Conservation (phyloP, 2,888 invertebrate species). For the Piscicola geometra region DNA sequence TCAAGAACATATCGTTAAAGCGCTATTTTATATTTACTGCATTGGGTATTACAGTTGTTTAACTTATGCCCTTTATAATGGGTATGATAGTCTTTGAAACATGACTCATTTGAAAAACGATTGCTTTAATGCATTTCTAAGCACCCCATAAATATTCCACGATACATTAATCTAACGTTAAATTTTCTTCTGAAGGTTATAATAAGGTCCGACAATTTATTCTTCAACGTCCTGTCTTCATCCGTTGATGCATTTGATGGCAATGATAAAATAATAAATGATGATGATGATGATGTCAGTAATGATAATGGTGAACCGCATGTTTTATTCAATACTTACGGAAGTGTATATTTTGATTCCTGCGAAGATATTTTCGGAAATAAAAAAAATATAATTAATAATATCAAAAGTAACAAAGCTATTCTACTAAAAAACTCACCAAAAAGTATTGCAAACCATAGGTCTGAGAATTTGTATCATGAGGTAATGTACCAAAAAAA, state of each 20-base stretch:
- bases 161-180: too few species aligned
- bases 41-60: too few species aligned
- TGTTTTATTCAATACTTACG: not conserved
- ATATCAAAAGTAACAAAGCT: not conserved
- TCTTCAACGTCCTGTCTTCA: constrained; percentile 18
- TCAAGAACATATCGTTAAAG: too few species aligned
- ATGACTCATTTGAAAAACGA: too few species aligned
- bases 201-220: constrained; percentile 22
- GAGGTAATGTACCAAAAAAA: not conserved
- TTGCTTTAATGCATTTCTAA: too few species aligned
- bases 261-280: too few species aligned
- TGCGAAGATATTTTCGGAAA: constrained; percentile 1
- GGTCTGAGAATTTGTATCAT: not conserved
- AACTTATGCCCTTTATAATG: too few species aligned
- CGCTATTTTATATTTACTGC: too few species aligned
- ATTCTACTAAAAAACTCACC: not conserved
- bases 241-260: not conserved
- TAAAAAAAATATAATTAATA: not conserved
- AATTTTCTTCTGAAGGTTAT: constrained; percentile 25
- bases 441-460: too few species aligned
- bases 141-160: too few species aligned
- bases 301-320: not conserved
- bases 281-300: too few species aligned
- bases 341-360: not conserved
- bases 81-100: too few species aligned